These are phyloP conservation scores for Silurus glanis DNA, from an alignment of 2,113 vertebrate species.

Conservation along the genomic window DNA sequence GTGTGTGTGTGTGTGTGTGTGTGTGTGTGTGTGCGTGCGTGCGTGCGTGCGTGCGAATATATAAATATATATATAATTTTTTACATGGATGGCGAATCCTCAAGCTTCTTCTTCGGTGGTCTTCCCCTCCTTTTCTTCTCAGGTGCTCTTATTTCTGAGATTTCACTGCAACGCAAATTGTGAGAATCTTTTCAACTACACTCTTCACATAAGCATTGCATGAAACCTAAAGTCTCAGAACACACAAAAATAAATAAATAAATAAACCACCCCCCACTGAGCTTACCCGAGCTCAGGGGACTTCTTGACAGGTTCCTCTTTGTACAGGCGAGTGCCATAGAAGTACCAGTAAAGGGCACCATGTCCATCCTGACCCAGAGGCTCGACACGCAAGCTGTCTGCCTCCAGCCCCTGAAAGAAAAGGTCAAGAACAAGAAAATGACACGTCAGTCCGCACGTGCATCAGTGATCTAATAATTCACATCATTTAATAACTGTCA, in stretches of 20 bases:
- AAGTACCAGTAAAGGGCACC: constrained; percentile 99
- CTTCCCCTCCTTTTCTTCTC: constrained; percentile 87
- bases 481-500: neutral
- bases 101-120: constrained; percentile 88
- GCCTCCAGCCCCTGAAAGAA: constrained; percentile 85
- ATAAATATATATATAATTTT: no score
- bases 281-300: constrained; percentile 77
- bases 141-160: constrained; percentile 56
- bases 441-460: neutral
- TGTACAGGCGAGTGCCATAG: constrained; percentile 95
- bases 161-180: constrained; percentile 58
- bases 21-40: no score
- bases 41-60: no score
- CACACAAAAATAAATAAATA: no score
- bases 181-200: neutral
- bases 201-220: neutral
- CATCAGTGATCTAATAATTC: no score
- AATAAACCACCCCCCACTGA: neutral
- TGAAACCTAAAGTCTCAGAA: neutral
- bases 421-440: neutral
- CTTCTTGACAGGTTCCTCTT: constrained; percentile 82
- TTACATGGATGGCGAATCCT: constrained; percentile 79
- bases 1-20: no score
- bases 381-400: constrained; percentile 94
- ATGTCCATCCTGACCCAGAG: constrained; percentile 88